Base-by-base conservation (phyloP, 2,888 invertebrate genomes). In the Arge pagana region DNA sequence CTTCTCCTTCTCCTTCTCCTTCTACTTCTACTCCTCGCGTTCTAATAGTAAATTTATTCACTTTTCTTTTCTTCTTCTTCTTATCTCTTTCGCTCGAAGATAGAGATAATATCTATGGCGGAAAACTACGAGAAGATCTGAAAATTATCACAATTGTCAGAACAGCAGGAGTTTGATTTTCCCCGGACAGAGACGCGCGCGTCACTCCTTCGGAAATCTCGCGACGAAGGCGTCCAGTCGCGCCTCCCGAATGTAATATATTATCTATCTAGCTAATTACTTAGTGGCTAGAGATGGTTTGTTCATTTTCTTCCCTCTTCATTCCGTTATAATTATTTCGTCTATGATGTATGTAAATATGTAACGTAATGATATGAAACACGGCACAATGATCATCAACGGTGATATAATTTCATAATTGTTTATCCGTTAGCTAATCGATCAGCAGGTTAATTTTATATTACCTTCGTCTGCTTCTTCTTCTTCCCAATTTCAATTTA, bases 331-430 rank as follows among this genome's bases (percentile, higher is more conserved):
- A 33, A 10, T 30, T 28, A 8, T 40, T 16, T 19, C 8, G 15
- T 35, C 7, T 10, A n/a, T 35, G 7, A n/a, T n/a, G n/a, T n/a
- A 42, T 42, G 45, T 45, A 45, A 33, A 31, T 48, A 58, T 55
- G 61, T 57, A 59, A 60, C 56, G 53, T 62, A 60, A 66, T 68
- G 70, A 71, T 71, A 72, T 72, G 71, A 62, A 67, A 68, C 64
- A 63, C 64, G 65, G 62, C 64, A 65, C 63, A 62, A 64, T 70
- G 62, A 65, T 66, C n/a, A n/a, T n/a, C 62, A 60, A 62, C 66
- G 60, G 62, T 52, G 52, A 60, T 65, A 63, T 70, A 60, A 64
- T 60, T 63, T 36, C n/a, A 26, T 26, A 26, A 5, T 45, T 23
- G 4, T 45, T 45, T 16, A 6, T 30, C 24, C 16, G 7, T 35